A percentile compares a stretch with the other conserved stretches of the same genome.
Evolutionary conservation across 2,888 invertebrate species (phyloP).

Genomic region (Phytoseiulus persimilis): DNA sequence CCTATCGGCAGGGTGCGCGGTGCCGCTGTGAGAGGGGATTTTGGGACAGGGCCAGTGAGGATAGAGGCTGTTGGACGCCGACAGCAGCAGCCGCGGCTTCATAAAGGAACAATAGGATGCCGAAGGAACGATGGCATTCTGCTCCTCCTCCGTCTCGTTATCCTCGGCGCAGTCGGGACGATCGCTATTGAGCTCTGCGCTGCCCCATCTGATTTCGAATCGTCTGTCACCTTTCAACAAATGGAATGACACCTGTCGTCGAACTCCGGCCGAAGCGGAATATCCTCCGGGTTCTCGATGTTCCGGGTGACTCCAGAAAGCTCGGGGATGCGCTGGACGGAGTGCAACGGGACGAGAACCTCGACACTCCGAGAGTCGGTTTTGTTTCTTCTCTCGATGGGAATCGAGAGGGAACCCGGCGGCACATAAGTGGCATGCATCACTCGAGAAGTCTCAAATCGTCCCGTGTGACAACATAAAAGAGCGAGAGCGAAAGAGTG

Average conservation of each 20-base stretch:
- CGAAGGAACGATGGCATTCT: background rate
- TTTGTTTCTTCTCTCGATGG: background rate
- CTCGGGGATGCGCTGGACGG: background rate
- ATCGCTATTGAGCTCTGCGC: background rate
- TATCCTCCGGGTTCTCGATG: background rate
- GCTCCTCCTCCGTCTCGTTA: background rate
- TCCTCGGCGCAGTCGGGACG: background rate
- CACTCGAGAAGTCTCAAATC: background rate
- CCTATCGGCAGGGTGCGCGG: slow-evolving; percentile 12
- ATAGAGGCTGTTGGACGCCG: background rate
- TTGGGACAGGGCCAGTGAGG: background rate
- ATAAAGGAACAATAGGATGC: background rate
- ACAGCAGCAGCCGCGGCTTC: background rate
- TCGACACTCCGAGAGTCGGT: background rate
- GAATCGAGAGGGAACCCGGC: background rate
- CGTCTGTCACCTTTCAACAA: background rate
- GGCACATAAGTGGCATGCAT: background rate
- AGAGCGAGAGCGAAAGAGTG: background rate
- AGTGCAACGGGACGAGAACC: background rate
- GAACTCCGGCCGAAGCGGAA: background rate
- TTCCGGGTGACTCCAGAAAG: background rate
- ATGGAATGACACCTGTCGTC: background rate
- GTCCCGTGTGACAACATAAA: background rate
- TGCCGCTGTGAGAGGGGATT: background rate
- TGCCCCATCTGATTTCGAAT: background rate